Conservation (phyloP, 2,888 invertebrate species). For the Molorchus minor region DNA sequence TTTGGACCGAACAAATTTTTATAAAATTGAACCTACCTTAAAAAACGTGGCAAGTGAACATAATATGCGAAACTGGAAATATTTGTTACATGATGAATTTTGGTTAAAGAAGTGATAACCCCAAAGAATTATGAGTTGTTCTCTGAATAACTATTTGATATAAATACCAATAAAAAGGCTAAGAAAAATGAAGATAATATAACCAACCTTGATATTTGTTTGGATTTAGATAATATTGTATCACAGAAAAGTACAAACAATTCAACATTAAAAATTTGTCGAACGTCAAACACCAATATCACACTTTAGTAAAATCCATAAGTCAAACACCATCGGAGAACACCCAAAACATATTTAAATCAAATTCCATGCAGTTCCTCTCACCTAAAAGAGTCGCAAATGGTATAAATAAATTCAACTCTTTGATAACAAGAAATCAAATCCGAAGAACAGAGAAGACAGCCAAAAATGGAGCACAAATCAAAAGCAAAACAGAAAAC, state of each 20-base stretch:
- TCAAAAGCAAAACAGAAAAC: slow-evolving; percentile 23
- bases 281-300: slow-evolving; percentile 42
- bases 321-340: slow-evolving; percentile 46
- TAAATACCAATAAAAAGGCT: slow-evolving; percentile 11
- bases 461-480: slow-evolving; percentile 20
- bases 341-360: slow-evolving; percentile 47
- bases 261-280: slow-evolving; percentile 44
- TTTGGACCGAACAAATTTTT: slow-evolving; percentile 32
- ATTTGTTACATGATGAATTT: slow-evolving; percentile 35
- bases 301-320: slow-evolving; percentile 48
- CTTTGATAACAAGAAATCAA: slow-evolving; percentile 42
- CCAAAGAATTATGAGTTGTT: slow-evolving; percentile 40
- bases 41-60: slow-evolving; percentile 52
- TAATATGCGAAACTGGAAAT: slow-evolving; percentile 41
- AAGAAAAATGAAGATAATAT: slow-evolving; percentile 21
- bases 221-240: slow-evolving; percentile 29
- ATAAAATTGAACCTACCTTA: slow-evolving; percentile 41
- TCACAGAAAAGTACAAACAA: slow-evolving; percentile 46
- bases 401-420: slow-evolving; percentile 52
- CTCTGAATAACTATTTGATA: slow-evolving; percentile 27
- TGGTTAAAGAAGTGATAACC: slow-evolving; percentile 16
- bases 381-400: slow-evolving; percentile 64
- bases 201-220: slow-evolving; percentile 25
- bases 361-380: slow-evolving; percentile 50
- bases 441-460: slow-evolving; percentile 33